Evolutionary conservation across 2,888 invertebrate species (phyloP).

Genomic region (Noctua comes): DNA sequence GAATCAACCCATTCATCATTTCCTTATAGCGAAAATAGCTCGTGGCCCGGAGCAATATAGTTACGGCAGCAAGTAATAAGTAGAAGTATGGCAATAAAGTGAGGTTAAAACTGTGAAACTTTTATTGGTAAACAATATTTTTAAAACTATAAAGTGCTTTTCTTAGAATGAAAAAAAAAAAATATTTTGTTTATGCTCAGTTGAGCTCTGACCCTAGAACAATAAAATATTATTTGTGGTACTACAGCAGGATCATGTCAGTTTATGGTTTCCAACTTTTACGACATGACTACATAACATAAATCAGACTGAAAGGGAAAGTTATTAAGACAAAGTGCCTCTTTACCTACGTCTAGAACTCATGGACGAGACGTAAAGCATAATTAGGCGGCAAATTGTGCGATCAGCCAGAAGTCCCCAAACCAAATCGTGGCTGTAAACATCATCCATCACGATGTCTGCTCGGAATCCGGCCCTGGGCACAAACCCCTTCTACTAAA

Average conservation of each 20-base stretch:
- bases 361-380: slow-evolving; percentile 7
- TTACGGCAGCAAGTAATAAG: slow-evolving; percentile 1
- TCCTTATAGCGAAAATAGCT: slow-evolving; percentile 40
- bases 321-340: slow-evolving; percentile 14
- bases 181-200: background rate
- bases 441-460: slow-evolving; percentile 62
- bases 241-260: background rate
- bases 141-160: background rate
- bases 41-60: slow-evolving; percentile 24
- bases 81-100: slow-evolving; percentile 1
- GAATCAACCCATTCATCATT: slow-evolving; percentile 55
- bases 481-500: slow-evolving; percentile 25
- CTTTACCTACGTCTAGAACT: slow-evolving; percentile 33
- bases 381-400: slow-evolving; percentile 59
- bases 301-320: slow-evolving; percentile 1
- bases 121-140: background rate
- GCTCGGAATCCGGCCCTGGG: slow-evolving; percentile 15
- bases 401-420: slow-evolving; percentile 45
- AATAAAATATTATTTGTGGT: background rate
- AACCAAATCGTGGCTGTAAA: slow-evolving; percentile 41
- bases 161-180: background rate
- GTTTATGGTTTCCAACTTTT: slow-evolving; percentile 16
- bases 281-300: slow-evolving; percentile 1
- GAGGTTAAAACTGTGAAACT: background rate
- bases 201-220: background rate